A percentile compares a stretch with the other conserved stretches of the same genome.
phyloP scores from a whole-genome alignment of 2,113 vertebrate genomes.

The Daphoenositta chrysoptera region DNA sequence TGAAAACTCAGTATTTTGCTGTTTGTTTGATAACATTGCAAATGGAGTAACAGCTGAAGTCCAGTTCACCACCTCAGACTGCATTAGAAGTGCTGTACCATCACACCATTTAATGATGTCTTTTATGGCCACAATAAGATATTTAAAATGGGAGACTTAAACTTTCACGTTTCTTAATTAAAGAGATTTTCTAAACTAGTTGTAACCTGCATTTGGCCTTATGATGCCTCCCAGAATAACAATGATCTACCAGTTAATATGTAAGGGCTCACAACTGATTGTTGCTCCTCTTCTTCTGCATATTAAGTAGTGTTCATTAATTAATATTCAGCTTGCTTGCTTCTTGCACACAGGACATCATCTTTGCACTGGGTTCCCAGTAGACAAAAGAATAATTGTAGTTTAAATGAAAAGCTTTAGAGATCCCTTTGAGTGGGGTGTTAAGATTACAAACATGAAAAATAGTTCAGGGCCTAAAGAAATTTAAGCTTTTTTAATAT shows the following conservation, averaged over 20 bases:
- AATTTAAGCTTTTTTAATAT: not conserved
- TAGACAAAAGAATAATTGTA: slow-evolving; percentile 74
- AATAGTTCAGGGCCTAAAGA: slow-evolving; percentile 11
- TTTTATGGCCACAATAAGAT: slow-evolving; percentile 61
- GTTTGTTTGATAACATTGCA: not conserved
- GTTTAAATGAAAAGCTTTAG: slow-evolving; percentile 74
- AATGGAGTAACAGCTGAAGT: not conserved
- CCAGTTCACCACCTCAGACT: slow-evolving; percentile 12
- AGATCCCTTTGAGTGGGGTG: slow-evolving; percentile 60
- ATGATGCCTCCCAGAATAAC: slow-evolving; percentile 65
- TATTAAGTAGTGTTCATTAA: slow-evolving; percentile 68
- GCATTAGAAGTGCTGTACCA: slow-evolving; percentile 30
- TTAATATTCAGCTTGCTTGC: slow-evolving; percentile 69
- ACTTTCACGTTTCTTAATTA: slow-evolving; percentile 72
- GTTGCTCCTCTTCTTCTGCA: slow-evolving; percentile 65
- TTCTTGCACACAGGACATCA: slow-evolving; percentile 69
- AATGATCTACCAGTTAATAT: slow-evolving; percentile 67
- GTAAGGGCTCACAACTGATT: slow-evolving; percentile 63
- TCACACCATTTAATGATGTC: slow-evolving; percentile 44
- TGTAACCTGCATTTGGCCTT: slow-evolving; percentile 72
- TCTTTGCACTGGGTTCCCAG: slow-evolving; percentile 68
- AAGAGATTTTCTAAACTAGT: slow-evolving; percentile 69
- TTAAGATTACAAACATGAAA: slow-evolving; percentile 57
- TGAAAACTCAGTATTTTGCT: not conserved
- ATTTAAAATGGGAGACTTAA: slow-evolving; percentile 70